Evolutionary conservation across 2,888 invertebrate species (phyloP).

Genomic region (Criorhina ranunculi): DNA sequence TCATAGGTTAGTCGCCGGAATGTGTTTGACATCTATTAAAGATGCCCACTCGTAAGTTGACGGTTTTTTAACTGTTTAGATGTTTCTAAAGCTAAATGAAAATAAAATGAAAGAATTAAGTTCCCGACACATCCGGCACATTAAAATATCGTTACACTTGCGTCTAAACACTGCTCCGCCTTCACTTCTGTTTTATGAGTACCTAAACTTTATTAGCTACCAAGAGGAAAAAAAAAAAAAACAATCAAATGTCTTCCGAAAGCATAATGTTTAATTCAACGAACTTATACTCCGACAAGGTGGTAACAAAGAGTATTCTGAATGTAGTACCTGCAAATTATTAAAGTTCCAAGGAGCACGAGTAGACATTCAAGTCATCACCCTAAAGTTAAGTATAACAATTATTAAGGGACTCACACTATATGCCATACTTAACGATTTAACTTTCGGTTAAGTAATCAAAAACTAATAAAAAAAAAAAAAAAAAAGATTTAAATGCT

Average conservation of each 20-base stretch:
- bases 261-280: not conserved
- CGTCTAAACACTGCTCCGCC: no score
- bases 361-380: not conserved
- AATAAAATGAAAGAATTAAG: no score
- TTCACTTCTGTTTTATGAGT: no score
- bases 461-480: slow-evolving; percentile 14
- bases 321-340: not conserved
- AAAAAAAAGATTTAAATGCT: slow-evolving; percentile 1
- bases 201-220: no score
- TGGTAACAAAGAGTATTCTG: not conserved
- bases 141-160: no score
- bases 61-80: no score
- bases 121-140: no score
- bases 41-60: no score
- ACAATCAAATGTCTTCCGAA: not conserved
- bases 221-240: not conserved
- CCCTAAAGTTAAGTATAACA: not conserved
- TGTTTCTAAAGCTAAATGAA: no score
- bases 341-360: not conserved
- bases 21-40: no score
- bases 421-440: slow-evolving; percentile 6
- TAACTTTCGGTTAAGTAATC: slow-evolving; percentile 3
- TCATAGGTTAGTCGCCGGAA: no score
- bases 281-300: not conserved
- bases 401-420: not conserved